Evolutionary conservation across 2,113 vertebrate genomes (phyloP), one percentile per base, ranked within the genome.

Genomic region (Macrotus californicus): DNA sequence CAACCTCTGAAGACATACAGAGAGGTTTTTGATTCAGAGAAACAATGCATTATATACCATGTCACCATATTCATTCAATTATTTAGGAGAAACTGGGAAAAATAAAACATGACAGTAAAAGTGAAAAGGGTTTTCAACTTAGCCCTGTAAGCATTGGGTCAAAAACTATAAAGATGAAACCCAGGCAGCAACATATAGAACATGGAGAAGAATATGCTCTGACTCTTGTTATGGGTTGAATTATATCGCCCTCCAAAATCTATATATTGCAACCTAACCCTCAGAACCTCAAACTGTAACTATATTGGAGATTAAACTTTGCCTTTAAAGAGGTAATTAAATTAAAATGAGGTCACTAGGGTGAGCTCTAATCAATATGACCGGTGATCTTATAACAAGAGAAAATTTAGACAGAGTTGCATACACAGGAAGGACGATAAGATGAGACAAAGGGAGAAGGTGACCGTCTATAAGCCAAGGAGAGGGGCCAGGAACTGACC

Each of bases 11-110:
- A 94, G 12, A 69, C 34, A 24, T 0, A 13, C n/a, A 64, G 12
- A 72, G 29, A 54, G 34, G 26, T 72, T 87, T 94, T 81, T 22
- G 7, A 4, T 50, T 88, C 69, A 59, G 61, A 59, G 87, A 93
- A 92, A 41, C 11, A 91, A 29, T 14, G 34, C 19, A 52, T 5
- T 22, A 46, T 92, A 21, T 9, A 64, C n/a, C 21, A 4, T 4
- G 16, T 75, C 34, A 26, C 39, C 34, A 83, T 46, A 59, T 2
- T 72, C 13, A 69, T 22, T 50, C 41, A 46, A 4, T 46, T n/a
- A 82, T 18, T 46, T 39, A 46, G 15, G 54, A 91, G 11, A 21
- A 81, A 91, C 56, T 24, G 39, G 11, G 48, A 73, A 92, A 77
- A 41, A 46, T 6, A 67, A 90, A 91, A 52, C 31, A 9, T 1